Evolutionary conservation across 1,140 invertebrate genomes (phyloP), one percentile per base, ranked within the genome.

Genomic region (Delia radicum): DNA sequence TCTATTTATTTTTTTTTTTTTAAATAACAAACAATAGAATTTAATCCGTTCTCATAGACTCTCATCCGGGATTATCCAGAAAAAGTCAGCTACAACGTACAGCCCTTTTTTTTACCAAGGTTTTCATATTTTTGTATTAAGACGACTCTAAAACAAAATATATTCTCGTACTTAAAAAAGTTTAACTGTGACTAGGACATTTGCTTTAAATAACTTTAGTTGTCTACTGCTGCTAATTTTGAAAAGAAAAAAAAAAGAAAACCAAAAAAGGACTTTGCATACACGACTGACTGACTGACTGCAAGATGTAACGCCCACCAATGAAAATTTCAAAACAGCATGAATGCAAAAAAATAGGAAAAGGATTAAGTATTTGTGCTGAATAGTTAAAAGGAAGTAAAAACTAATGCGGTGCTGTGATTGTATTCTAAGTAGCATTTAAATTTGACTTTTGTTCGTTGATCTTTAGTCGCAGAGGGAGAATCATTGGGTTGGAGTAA

Each of bases 211-310:
- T n/a, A n/a, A n/a, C n/a, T 55, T 21, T 21, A 55, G 21, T 77
- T 77, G 82, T 84, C 80, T 82, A 79, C 81, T 78, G 82, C 82
- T 84, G 82, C 82, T 84, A 84, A 84, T 84, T n/a, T 84, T 84
- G 76, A 61, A 69, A 74, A 76, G 81, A 80, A 78, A 42, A 76
- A 73, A n/a, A 29, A n/a, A n/a, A n/a, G n/a, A n/a, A n/a, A n/a
- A n/a, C 28, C 26, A 21, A 21, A 10, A 55, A 55, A 55, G 48
- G 48, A 55, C 80, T 81, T 79, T 76, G 74, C 76, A 79, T 79
- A 77, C 74, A 77, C 74, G 29, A 33, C 27, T 37, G 55, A n/a
- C n/a, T n/a, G n/a, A n/a, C n/a, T 74, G 77, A 67, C 75, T 76
- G 73, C 74, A 77, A 74, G 77, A 76, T 75, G 81, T 72, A 62